A percentile compares a stretch with the other conserved stretches of the same genome.
These are phyloP conservation scores for Canis aureus DNA, from an alignment of 2,113 vertebrate genomes.

Conservation along the genomic window DNA sequence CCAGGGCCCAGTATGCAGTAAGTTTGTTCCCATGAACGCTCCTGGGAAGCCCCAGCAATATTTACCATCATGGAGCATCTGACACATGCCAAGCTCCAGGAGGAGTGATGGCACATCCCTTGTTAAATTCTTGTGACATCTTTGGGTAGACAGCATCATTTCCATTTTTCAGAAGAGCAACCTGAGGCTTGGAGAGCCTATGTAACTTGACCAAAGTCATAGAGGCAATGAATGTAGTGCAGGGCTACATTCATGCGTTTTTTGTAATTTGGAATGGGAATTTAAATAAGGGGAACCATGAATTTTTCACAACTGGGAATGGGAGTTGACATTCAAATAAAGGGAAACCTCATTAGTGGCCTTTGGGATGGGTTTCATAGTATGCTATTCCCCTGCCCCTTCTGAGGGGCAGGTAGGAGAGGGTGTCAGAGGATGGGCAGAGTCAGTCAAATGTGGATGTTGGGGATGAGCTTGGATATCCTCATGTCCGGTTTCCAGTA, in stretches of 20 bases:
- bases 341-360: neutral
- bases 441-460: neutral
- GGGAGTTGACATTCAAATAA: neutral
- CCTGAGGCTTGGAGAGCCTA: neutral
- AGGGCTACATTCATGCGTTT: neutral
- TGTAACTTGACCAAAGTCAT: neutral
- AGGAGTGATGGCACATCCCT: neutral
- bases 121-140: neutral
- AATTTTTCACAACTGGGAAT: conserved; percentile 18
- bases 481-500: neutral
- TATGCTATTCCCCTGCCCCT: neutral
- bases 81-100: too few relatives aligned
- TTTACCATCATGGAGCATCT: neutral
- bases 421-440: neutral
- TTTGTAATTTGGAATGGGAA: neutral
- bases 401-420: neutral
- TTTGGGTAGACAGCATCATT: neutral
- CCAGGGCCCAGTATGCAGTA: too few relatives aligned
- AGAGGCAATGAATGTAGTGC: neutral
- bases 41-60: neutral
- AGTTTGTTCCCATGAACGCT: neutral
- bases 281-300: neutral
- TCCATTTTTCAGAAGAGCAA: neutral
- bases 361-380: neutral
- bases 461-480: neutral